phyloP scores from a whole-genome alignment of 1,140 invertebrate genomes.

The Tenebrio molitor region DNA sequence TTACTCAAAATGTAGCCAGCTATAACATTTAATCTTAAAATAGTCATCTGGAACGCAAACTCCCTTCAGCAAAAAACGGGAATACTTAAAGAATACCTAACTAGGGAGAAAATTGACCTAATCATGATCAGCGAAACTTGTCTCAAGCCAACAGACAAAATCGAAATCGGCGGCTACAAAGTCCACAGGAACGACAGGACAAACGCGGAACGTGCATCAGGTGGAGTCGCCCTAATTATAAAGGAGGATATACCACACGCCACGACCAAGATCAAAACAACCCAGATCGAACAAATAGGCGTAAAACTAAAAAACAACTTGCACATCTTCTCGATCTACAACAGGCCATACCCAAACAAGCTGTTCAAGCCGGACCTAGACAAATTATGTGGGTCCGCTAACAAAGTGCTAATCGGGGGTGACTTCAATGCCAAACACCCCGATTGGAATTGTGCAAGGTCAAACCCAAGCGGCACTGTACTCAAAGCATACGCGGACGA shows the following conservation, averaged over 20 bases:
- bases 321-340: neutral
- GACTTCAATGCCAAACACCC: constrained; percentile 22
- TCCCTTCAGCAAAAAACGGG: neutral
- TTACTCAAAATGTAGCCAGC: neutral
- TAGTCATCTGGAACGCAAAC: constrained; percentile 25
- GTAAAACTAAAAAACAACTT: neutral
- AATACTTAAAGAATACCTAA: neutral
- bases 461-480: constrained; percentile 1
- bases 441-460: neutral
- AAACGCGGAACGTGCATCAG: neutral
- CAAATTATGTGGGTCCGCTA: neutral
- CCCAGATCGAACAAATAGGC: neutral
- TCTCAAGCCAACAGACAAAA: neutral
- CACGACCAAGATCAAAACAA: neutral
- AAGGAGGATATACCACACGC: neutral
- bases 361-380: neutral
- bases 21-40: neutral
- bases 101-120: neutral
- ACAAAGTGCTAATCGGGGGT: neutral
- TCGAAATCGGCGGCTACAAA: constrained; percentile 4
- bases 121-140: neutral
- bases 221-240: neutral
- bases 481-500: neutral
- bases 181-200: neutral
- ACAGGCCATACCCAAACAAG: neutral